Base-by-base conservation (phyloP, 2,888 invertebrate species). In the Tanytarsus gracilentus region DNA sequence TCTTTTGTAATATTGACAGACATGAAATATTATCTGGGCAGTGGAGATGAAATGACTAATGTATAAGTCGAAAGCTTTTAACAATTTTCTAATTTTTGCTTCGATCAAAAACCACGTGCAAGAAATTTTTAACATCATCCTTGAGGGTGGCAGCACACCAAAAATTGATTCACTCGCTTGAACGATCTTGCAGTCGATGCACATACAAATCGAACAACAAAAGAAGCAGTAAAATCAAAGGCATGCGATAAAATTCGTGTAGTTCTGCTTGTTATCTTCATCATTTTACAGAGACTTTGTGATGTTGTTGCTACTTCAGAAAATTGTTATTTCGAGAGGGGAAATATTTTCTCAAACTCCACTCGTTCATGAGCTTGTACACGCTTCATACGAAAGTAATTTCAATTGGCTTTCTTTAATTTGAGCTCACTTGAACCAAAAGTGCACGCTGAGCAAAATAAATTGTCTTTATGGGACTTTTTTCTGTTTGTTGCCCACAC, bases 381-480 rank as follows among this genome's bases (percentile, higher is more conserved):
- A 44, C 44, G 23, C 23, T 44, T 23, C 44, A 44, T 18, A n/a
- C 53, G 53, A 39, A 53, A 53, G 53, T 39, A 53, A 53, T 53
- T 53, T 53, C 53, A 53, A 53, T 53, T 53, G 53, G 33, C 11
- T 26, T 49, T 23, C 26, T 26, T 25, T 26, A n/a, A n/a, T 11
- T 49, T 44, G 16, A 11, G 21, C 44, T 16, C 44, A 18, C 9
- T 44, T 21, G 16, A 14, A n/a, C 21, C n/a, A n/a, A 44, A n/a
- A 27, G 55, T 26, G 40, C 27, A 55, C 40, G 26, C 26, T 25
- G 40, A 33, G 25, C 14, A 21, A 25, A 51, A 55, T 55, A 55
- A 55, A 55, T 55, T 55, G 55, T 55, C 55, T 55, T 40, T 23
- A 55, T 40, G 27, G 49, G 49, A 49, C 27, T 49, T 49, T 49